A percentile compares a stretch with the other conserved stretches of the same genome.
Conservation (phyloP, 2,888 invertebrate genomes). For the Ommatoiulus sabulosus region DNA sequence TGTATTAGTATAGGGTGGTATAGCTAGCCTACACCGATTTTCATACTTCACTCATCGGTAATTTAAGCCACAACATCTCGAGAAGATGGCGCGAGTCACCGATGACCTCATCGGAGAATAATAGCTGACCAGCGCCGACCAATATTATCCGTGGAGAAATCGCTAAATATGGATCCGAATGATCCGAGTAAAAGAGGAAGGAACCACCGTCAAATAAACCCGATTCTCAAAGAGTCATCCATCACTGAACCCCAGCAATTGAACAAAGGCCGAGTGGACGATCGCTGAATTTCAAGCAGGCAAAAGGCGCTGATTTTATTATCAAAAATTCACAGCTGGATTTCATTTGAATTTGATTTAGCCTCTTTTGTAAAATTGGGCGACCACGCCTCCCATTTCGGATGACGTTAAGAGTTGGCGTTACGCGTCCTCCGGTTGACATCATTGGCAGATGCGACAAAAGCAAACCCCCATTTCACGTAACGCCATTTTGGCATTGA, state of each 20-base stretch:
- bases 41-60: too few species aligned
- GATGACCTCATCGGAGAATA: not conserved
- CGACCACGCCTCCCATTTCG: constrained; percentile 1
- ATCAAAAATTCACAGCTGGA: constrained; percentile 43
- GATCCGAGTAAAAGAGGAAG: constrained; percentile 38
- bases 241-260: not conserved
- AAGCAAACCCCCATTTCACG: not conserved
- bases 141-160: not conserved
- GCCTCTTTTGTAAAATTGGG: constrained; percentile 35
- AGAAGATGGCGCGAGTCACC: not conserved
- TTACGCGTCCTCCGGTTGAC: constrained; percentile 1
- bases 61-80: too few species aligned
- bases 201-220: constrained; percentile 30
- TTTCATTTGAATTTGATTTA: constrained; percentile 43
- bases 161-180: constrained; percentile 8
- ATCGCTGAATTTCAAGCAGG: constrained; percentile 31
- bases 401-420: constrained; percentile 2
- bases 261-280: constrained; percentile 40
- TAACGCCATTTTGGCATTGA: not conserved
- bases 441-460: not conserved
- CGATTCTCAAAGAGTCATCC: constrained; percentile 12
- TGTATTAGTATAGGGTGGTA: too few species aligned
- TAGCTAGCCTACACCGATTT: too few species aligned
- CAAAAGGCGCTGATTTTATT: constrained; percentile 14
- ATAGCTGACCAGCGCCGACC: not conserved